These are phyloP conservation scores for Sturnira hondurensis DNA, from an alignment of 2,113 vertebrate species.

Conservation along the genomic window DNA sequence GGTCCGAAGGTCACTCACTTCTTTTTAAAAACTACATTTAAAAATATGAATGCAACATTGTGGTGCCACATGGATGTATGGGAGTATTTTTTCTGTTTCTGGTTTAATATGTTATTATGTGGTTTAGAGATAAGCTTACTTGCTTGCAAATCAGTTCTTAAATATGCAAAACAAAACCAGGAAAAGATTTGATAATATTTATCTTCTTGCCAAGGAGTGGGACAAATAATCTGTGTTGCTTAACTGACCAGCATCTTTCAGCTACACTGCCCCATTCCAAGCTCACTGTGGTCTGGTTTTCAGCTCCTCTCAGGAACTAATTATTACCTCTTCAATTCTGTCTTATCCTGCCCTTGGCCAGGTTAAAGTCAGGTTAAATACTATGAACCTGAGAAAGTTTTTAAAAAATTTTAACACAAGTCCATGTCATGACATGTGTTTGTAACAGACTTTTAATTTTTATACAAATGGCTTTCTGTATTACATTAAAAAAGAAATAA, in stretches of 20 bases:
- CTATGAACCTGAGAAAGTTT: not conserved
- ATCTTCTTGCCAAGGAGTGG: not conserved
- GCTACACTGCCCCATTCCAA: accelerated
- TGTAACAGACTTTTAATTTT: not conserved
- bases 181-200: not conserved
- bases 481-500: not conserved
- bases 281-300: not conserved
- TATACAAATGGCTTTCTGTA: not conserved
- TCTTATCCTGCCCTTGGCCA: not conserved
- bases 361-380: not conserved
- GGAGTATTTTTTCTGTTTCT: not conserved
- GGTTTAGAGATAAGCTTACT: not conserved
- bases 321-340: not conserved
- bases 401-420: not conserved
- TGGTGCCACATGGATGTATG: not conserved
- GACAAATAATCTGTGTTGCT: not conserved
- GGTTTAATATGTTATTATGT: not conserved
- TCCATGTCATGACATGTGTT: not conserved
- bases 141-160: not conserved
- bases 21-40: not conserved
- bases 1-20: not conserved
- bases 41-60: conserved; percentile 1
- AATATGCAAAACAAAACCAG: not conserved
- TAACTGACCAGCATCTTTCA: not conserved
- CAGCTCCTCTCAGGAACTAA: not conserved